These are phyloP conservation scores for Zingel zingel DNA, from an alignment of 2,113 vertebrate genomes.

Conservation along the genomic window DNA sequence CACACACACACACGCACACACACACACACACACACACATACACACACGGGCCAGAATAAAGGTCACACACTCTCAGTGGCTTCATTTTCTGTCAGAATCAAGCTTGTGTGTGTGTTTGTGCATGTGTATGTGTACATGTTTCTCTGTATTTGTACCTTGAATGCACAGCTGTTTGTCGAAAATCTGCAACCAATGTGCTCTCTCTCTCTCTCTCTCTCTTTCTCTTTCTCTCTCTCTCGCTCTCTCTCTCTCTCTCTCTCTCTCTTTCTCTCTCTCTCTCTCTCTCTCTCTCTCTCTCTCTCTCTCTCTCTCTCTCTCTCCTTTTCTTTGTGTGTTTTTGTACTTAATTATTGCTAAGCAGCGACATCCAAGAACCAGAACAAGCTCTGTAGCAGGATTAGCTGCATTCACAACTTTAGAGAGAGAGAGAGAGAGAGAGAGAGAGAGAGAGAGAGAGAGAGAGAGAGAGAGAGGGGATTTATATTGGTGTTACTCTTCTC, in stretches of 20 bases:
- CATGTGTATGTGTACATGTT: background rate
- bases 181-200: background rate
- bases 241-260: background rate
- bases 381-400: slow-evolving; percentile 35
- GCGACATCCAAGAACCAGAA: slow-evolving; percentile 22
- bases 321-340: slow-evolving; percentile 1
- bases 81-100: no score
- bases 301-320: background rate
- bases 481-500: slow-evolving; percentile 33
- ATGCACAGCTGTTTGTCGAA: background rate
- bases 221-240: slow-evolving; percentile 5
- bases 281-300: background rate
- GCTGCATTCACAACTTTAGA: slow-evolving; percentile 28
- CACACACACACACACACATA: no score
- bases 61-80: no score
- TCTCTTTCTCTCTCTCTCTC: background rate
- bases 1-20: no score
- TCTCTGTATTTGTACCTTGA: slow-evolving; percentile 6
- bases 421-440: slow-evolving; percentile 23
- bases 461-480: background rate
- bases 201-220: background rate
- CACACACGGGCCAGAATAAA: no score
- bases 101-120: background rate
- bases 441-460: background rate
- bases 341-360: slow-evolving; percentile 19